Evolutionary conservation across 64 coral and sea anemone genomes (phyloP), one percentile per base, ranked within the genome.

Genomic region (Dendrophyllia cribrosa): DNA sequence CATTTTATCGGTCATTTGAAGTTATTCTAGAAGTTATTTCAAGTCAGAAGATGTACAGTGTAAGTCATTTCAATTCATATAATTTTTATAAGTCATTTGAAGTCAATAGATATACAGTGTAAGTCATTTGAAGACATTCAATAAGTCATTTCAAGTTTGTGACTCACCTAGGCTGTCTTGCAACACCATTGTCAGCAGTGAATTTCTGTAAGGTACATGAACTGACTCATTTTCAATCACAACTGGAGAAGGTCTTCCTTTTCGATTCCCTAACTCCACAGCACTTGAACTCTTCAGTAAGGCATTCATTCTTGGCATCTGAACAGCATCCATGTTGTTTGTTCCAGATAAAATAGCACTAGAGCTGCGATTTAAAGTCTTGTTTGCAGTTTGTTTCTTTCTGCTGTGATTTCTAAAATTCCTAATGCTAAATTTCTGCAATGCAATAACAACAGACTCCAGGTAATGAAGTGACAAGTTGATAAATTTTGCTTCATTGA

Each of bases 391-490:
- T 23, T 52, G 51, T 58, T 77, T 58, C 80, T 68, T 63, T 58
- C 25, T 25, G 25, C 26, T 62, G 11, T 14, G 12, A 8, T 4
- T 70, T 43, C 69, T 61, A 21, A 43, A 45, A 11, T 23, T 14
- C 55, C 43, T 91, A 6, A 74, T 3, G 17, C 23, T 34, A 26
- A 92, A 74, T 64, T 63, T 69, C 65, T 92, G 82, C 2, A 92
- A 82, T 5, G 91, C 91, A 62, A 87, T 66, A 43, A 92, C 76
- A 22, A 92, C 82, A 5, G 81, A 69, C 61, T 92, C 83, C 20
- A 92, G 71, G 59, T 92, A 60, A 70, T 87, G 73, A 4, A 92
- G 72, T 44, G 91, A 92, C 25, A 78, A 65, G 24, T 92, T 92
- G 13, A 87, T 53, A n/a, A 59, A 25, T 51, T 69, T 86, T 48